Evolutionary conservation across 2,797 vertebrate species (phyloP).

Genomic region (Manis javanica): DNA sequence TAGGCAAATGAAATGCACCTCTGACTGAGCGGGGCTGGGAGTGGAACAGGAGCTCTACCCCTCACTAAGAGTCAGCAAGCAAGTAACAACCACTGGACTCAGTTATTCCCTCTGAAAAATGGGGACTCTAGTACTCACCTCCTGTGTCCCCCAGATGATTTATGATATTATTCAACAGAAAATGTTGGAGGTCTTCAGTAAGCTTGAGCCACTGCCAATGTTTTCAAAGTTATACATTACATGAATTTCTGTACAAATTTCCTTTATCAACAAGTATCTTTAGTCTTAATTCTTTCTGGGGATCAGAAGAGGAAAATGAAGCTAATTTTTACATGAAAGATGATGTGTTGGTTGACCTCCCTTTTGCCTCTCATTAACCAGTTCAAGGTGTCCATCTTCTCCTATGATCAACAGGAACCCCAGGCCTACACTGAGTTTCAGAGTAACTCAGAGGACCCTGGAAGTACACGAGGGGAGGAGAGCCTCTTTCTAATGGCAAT

Average conservation of each 20-base stretch:
- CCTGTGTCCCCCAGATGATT: not conserved
- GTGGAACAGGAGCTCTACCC: not conserved
- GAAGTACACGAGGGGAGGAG: not conserved
- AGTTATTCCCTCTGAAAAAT: not conserved
- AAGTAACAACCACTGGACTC: not conserved
- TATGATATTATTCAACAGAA: not conserved
- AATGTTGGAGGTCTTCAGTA: not conserved
- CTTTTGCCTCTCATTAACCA: constrained; percentile 27
- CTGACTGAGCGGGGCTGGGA: not conserved
- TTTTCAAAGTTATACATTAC: not conserved
- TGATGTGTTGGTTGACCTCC: not conserved
- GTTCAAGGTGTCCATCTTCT: constrained; percentile 41
- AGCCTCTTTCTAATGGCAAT: not conserved
- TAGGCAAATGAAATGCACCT: constrained; percentile 54
- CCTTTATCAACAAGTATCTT: not conserved
- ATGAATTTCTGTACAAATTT: not conserved
- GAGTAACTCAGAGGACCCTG: not conserved
- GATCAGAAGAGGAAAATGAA: constrained; percentile 19
- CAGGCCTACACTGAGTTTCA: not conserved
- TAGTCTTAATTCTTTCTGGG: not conserved
- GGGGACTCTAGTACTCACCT: not conserved
- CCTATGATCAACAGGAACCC: constrained; percentile 31
- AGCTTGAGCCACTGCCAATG: not conserved
- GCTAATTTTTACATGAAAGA: not conserved
- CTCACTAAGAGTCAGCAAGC: not conserved